phyloP scores from a whole-genome alignment of 2,797 vertebrate genomes.

The Acanthiza pusilla region DNA sequence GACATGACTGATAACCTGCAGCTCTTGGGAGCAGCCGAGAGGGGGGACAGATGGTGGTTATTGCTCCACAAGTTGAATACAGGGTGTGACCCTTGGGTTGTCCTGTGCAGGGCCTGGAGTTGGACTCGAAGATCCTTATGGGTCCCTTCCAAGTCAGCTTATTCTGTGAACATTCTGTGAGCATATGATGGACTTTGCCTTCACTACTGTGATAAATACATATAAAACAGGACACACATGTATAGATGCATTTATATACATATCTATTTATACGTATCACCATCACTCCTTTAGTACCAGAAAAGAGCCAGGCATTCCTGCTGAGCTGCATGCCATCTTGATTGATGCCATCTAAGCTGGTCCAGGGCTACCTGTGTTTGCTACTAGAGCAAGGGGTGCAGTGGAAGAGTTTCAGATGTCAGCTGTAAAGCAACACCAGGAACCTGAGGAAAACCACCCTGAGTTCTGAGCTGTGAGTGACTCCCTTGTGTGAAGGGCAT shows the following conservation, averaged over 20 bases:
- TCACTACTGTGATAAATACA: not conserved
- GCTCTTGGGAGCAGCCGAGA: rapidly evolving
- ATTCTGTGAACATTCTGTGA: not conserved
- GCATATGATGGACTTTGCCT: rapidly evolving
- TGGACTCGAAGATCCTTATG: not conserved
- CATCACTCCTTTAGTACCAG: not conserved
- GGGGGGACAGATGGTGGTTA: not conserved
- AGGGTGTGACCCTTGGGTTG: not conserved
- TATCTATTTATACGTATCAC: not conserved
- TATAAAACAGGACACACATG: no score
- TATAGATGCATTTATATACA: not conserved
- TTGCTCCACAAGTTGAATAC: not conserved
- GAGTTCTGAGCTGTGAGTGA: not conserved
- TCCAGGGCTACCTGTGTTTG: not conserved
- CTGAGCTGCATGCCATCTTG: not conserved
- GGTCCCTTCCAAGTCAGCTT: not conserved
- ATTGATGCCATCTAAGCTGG: not conserved
- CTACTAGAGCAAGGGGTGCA: rapidly evolving
- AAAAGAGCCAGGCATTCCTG: not conserved
- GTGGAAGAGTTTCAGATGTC: not conserved
- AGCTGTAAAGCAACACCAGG: not conserved
- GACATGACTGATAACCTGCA: not conserved
- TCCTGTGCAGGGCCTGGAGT: not conserved
- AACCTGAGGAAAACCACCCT: not conserved
- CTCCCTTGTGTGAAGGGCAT: not conserved